Evolutionary conservation across 2,113 vertebrate genomes (phyloP), one percentile per base, ranked within the genome.

Genomic region (Camarhynchus parvulus): DNA sequence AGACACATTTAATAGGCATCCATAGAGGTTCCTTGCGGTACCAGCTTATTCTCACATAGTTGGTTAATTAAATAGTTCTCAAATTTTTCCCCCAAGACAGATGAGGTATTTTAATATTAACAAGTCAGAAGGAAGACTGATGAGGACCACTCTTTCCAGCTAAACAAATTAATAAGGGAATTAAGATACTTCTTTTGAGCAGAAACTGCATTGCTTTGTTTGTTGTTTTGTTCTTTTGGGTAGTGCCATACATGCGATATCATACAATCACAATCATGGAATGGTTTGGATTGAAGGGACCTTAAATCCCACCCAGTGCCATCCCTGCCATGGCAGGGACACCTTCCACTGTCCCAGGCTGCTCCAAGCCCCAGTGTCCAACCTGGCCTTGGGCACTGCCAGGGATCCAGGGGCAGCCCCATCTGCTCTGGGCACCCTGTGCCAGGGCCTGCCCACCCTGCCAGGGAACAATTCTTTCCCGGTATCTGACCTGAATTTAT

Each of bases 1-100:
- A 96, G n/a, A 50, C 27, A 90, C 82, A 87, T 82, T 95, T 96
- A 92, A 94, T 81, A 96, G 82, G 56, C 70, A 88, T 94, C 52
- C 86, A 39, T 37, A 95, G 61, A 47, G 72, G 67, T 90, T 97
- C 70, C 37, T 72, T 23, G 44, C 16, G 49, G 5, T 72, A 94
- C 59, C 58, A 86, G 30, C 27, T 96, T 94, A 91, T 94, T 96
- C 80, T 50, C 25, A 83, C 59, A 62, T 91, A 96, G 95, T 74
- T 87, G 64, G 69, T 96, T 97, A 95, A 97, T 97, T 96, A 97
- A 97, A 92, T 64, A 94, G 74, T 68, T 82, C 47, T 92, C 83
- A 94, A 83, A 88, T 97, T 58, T 89, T 84, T 79, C 41, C 81
- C 59, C 64, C n/a, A 93, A 95, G 78, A 87, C 24, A 91, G 73